These are phyloP conservation scores for Salvelinus alpinus DNA, from an alignment of 2,113 vertebrate genomes.

Conservation along the genomic window DNA sequence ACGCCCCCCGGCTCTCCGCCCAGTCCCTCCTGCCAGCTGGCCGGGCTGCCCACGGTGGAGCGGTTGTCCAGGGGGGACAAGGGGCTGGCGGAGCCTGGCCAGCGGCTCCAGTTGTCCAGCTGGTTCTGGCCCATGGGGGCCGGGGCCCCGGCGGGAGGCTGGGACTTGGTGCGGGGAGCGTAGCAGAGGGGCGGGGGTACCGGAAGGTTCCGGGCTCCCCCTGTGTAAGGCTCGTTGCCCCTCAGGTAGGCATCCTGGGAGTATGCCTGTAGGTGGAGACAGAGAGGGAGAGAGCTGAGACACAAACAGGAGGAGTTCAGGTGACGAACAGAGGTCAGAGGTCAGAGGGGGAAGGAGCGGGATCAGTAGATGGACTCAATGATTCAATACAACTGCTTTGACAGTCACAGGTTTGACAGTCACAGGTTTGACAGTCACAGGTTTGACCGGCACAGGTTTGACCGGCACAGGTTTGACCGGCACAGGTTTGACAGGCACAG, in stretches of 20 bases:
- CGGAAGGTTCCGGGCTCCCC: conserved; percentile 89
- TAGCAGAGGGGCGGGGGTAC: conserved; percentile 90
- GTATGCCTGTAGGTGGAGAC: conserved; percentile 78
- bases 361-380: background rate
- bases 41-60: conserved; percentile 56
- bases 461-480: background rate
- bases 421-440: background rate
- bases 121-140: conserved; percentile 71
- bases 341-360: background rate
- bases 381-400: background rate
- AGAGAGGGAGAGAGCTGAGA: background rate
- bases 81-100: conserved; percentile 67
- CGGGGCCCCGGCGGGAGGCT: conserved; percentile 65
- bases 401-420: background rate
- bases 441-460: background rate
- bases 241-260: conserved; percentile 96
- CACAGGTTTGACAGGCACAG: background rate
- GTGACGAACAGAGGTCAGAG: background rate
- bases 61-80: conserved; percentile 73
- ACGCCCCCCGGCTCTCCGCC: conserved; percentile 62
- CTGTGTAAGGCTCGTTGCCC: conserved; percentile 88
- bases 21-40: conserved; percentile 67
- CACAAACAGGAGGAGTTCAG: background rate
- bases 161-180: conserved; percentile 77
- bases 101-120: conserved; percentile 77